phyloP scores from a whole-genome alignment of 2,888 invertebrate genomes.

The Masnerella sp. region DNA sequence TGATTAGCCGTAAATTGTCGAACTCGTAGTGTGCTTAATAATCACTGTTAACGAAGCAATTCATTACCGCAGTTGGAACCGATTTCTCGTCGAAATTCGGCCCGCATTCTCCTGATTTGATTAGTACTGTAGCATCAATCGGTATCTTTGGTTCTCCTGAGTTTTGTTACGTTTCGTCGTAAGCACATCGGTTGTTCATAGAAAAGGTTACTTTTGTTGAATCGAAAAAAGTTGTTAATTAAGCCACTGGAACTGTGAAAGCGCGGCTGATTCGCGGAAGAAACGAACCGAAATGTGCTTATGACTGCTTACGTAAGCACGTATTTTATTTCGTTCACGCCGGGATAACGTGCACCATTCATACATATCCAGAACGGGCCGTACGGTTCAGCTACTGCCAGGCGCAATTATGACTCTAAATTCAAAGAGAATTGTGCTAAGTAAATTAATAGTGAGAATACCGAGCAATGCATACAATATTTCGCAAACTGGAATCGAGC shows the following conservation, averaged over 20 bases:
- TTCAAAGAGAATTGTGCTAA: conserved; percentile 48
- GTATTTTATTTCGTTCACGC: conserved; percentile 59
- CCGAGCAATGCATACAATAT: conserved; percentile 31
- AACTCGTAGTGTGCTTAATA: background rate
- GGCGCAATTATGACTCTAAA: conserved; percentile 58
- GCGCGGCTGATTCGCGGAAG: background rate
- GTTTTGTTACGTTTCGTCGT: conserved; percentile 21
- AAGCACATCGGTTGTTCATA: conserved; percentile 19
- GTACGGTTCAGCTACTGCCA: conserved; percentile 75
- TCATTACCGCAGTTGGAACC: background rate
- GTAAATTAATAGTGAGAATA: conserved; percentile 42
- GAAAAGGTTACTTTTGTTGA: background rate
- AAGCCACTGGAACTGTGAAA: conserved; percentile 1
- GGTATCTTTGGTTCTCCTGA: conserved; percentile 19
- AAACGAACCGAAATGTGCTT: conserved; percentile 51
- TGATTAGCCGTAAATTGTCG: background rate
- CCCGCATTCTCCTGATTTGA: conserved; percentile 9
- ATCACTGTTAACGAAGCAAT: background rate
- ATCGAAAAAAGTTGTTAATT: background rate
- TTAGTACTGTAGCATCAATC: conserved; percentile 27
- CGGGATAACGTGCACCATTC: conserved; percentile 66
- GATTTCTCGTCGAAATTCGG: conserved; percentile 25
- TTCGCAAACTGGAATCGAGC: conserved; percentile 47
- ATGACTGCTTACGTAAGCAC: conserved; percentile 51
- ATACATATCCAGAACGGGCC: conserved; percentile 78